Conservation (phyloP, 2,888 invertebrate genomes). For the Drosophila leonis region DNA sequence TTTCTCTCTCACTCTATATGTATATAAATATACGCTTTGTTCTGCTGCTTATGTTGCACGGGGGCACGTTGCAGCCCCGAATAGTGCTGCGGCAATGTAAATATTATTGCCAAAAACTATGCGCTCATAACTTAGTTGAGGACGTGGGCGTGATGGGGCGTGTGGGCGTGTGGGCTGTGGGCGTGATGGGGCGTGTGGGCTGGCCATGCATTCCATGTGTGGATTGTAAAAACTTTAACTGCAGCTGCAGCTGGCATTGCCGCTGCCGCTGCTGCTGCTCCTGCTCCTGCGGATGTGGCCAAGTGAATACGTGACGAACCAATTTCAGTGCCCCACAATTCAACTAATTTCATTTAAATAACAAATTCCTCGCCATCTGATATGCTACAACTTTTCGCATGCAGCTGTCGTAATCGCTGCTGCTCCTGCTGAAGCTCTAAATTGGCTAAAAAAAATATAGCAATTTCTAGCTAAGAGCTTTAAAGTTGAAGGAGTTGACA, state of each 20-base stretch:
- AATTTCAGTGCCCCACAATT: slow-evolving; percentile 44
- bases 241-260: slow-evolving; percentile 24
- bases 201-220: slow-evolving; percentile 33
- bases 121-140: slow-evolving; percentile 11
- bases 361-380: slow-evolving; percentile 50
- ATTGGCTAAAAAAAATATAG: slow-evolving; percentile 4
- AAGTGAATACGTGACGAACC: slow-evolving; percentile 65
- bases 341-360: slow-evolving; percentile 71
- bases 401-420: slow-evolving; percentile 17
- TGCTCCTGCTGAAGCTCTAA: not conserved
- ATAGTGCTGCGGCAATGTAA: slow-evolving; percentile 65
- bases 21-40: slow-evolving; percentile 1
- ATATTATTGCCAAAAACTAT: slow-evolving; percentile 61
- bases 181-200: not conserved
- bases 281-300: slow-evolving; percentile 36
- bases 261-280: not conserved
- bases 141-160: not conserved
- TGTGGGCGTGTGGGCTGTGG: too few relatives aligned
- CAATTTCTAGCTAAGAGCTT: not conserved
- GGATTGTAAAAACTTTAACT: slow-evolving; percentile 59
- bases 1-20: not conserved
- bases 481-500: not conserved
- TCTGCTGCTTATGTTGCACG: slow-evolving; percentile 15
- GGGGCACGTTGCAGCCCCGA: slow-evolving; percentile 34
- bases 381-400: slow-evolving; percentile 33